Evolutionary conservation across 2,113 vertebrate species (phyloP).

Genomic region (Toxotes jaculatrix): DNA sequence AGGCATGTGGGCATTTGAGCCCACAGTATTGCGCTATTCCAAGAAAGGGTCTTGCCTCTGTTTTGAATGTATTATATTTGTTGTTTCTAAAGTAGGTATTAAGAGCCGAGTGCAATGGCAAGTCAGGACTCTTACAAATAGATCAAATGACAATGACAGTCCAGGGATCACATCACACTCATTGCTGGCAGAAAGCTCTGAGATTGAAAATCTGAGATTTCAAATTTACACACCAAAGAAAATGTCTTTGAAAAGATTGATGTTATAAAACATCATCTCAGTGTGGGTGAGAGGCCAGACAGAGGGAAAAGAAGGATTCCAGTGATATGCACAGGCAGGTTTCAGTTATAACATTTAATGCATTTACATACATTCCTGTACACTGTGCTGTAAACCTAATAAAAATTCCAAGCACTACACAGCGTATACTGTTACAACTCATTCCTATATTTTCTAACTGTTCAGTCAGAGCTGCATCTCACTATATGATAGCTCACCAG

Average conservation of each 20-base stretch:
- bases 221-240: not conserved
- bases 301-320: not conserved
- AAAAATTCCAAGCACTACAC: not conserved
- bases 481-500: conserved; percentile 1
- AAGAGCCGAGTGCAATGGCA: not conserved
- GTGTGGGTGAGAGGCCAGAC: not conserved
- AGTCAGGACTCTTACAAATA: not conserved
- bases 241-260: not conserved
- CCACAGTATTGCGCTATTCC: not conserved
- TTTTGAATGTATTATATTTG: conserved; percentile 5
- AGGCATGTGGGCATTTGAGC: not conserved
- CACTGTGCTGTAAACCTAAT: conserved; percentile 1
- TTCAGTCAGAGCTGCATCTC: not conserved
- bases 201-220: not conserved
- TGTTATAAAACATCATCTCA: not conserved
- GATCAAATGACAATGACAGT: conserved; percentile 24
- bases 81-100: conserved; percentile 17
- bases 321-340: not conserved
- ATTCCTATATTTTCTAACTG: not conserved
- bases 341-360: conserved; percentile 6
- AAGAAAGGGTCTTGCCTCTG: not conserved
- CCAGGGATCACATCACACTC: not conserved
- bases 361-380: not conserved
- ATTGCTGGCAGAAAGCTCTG: not conserved
- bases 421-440: not conserved